A percentile compares a stretch with the other conserved stretches of the same genome.
Conservation (phyloP, 2,888 invertebrate genomes). For the Tenthredo amoena region DNA sequence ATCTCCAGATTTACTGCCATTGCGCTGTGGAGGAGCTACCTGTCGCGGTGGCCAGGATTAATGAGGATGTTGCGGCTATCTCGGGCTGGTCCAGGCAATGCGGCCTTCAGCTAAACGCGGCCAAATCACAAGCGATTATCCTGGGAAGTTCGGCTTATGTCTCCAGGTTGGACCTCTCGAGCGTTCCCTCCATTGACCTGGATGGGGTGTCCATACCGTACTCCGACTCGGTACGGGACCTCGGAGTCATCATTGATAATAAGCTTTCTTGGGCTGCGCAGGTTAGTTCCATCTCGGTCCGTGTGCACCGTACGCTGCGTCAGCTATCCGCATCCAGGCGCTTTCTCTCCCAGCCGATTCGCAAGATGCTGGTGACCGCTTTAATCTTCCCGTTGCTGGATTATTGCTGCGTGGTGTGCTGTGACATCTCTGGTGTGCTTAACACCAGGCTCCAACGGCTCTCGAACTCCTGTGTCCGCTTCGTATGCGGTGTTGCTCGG, state of each 20-base stretch:
- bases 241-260: slow-evolving; percentile 37
- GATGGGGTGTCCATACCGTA: not conserved
- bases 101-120: not conserved
- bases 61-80: not conserved
- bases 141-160: not conserved
- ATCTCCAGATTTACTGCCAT: not conserved
- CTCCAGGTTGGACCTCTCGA: not conserved
- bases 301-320: not conserved
- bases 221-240: slow-evolving; percentile 36
- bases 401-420: not conserved
- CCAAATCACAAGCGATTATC: not conserved
- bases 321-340: not conserved
- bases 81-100: not conserved
- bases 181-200: not conserved
- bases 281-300: not conserved
- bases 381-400: not conserved
- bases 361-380: not conserved
- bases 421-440: not conserved
- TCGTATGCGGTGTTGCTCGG: not conserved
- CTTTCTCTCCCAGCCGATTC: not conserved
- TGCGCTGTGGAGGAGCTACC: not conserved
- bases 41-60: not conserved
- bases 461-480: not conserved
- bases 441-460: not conserved
- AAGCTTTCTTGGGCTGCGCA: slow-evolving; percentile 40